Conservation (phyloP, 2,113 vertebrate species). For the Pterophyllum scalare region DNA sequence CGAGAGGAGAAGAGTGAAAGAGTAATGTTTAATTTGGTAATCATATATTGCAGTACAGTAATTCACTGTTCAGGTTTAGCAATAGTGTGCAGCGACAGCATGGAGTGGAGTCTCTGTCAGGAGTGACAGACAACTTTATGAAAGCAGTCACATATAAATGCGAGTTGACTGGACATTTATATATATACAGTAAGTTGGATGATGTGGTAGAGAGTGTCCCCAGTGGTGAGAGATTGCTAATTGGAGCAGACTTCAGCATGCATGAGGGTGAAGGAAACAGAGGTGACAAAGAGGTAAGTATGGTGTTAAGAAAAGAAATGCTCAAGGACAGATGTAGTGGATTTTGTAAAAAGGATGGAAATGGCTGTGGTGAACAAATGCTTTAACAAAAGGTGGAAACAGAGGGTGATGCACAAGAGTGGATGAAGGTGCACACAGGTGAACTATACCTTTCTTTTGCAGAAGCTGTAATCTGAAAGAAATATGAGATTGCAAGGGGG, state of each 20-base stretch:
- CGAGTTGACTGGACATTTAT: neutral
- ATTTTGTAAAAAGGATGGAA: too few species aligned
- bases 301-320: neutral
- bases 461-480: neutral
- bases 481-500: neutral
- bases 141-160: neutral
- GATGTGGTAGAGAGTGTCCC: neutral
- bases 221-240: neutral
- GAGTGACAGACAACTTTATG: neutral
- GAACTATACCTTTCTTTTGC: neutral
- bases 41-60: neutral
- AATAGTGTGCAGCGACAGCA: neutral
- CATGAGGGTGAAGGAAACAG: neutral
- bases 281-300: neutral
- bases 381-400: too few species aligned
- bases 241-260: neutral
- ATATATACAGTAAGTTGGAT: neutral
- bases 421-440: neutral
- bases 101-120: neutral
- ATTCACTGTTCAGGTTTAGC: neutral
- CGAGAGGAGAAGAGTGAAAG: neutral
- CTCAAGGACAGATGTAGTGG: neutral
- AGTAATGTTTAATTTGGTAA: slow-evolving; percentile 27
- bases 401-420: neutral
- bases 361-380: too few species aligned